Percentiles rank a stretch among this genome's conserved stretches.
Evolutionary conservation across 2,113 vertebrate species (phyloP).

Genomic region (Corythornis madagascariensis): DNA sequence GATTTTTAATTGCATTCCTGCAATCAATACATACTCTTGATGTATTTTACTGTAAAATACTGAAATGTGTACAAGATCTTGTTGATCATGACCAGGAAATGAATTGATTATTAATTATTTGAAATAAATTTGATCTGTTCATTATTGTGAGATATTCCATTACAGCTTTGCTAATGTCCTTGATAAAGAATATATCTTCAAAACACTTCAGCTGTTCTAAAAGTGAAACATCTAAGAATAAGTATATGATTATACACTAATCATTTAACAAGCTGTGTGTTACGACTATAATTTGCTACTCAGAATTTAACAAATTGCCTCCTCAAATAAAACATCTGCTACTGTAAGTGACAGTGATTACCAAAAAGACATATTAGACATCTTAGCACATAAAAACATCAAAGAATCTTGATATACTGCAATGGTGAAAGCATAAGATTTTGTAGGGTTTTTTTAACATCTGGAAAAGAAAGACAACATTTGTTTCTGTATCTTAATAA

Average conservation of each 20-base stretch:
- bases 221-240: conserved; percentile 26
- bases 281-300: conserved; percentile 19
- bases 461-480: not conserved
- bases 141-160: not conserved
- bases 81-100: not conserved
- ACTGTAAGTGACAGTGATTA: conserved; percentile 13
- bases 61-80: not conserved
- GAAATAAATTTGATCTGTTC: not conserved
- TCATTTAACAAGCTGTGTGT: not conserved
- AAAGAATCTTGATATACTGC: not conserved
- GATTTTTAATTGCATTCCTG: not conserved
- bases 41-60: not conserved
- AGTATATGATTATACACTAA: conserved; percentile 27
- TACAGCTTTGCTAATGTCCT: not conserved
- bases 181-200: not conserved
- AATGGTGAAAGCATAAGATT: not conserved
- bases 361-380: not conserved
- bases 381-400: not conserved
- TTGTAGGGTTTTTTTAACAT: not conserved
- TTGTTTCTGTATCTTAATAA: not conserved
- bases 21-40: not conserved
- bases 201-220: conserved; percentile 7
- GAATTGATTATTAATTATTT: not conserved
- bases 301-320: conserved; percentile 29
- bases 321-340: conserved; percentile 27